A percentile compares a stretch with the other conserved stretches of the same genome.
phyloP scores from a whole-genome alignment of 2,797 vertebrate species.

The Myotis daubentonii region DNA sequence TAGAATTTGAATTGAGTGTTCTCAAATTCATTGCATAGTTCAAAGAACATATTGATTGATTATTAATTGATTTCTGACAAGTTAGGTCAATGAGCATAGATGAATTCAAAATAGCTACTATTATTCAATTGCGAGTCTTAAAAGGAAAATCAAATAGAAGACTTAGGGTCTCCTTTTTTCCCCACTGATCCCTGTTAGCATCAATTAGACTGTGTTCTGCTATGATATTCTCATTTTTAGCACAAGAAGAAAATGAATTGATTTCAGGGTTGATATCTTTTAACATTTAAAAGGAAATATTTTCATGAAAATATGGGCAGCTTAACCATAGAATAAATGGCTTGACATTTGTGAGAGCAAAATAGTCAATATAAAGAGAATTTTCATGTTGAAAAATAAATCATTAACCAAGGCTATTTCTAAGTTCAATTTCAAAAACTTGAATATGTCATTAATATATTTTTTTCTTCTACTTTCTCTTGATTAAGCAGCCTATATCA shows the following conservation, averaged over 20 bases:
- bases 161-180: neutral
- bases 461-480: conserved; percentile 63
- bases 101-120: conserved; percentile 57
- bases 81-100: conserved; percentile 60
- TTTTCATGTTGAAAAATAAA: conserved; percentile 88
- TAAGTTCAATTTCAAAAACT: conserved; percentile 82
- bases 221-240: conserved; percentile 88
- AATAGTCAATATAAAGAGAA: conserved; percentile 87
- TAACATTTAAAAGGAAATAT: conserved; percentile 88
- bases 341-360: conserved; percentile 88
- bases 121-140: conserved; percentile 55
- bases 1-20: conserved; percentile 54
- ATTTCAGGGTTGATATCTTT: conserved; percentile 87
- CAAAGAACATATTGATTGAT: conserved; percentile 67
- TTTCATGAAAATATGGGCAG: conserved; percentile 87
- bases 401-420: conserved; percentile 85
- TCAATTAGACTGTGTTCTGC: conserved; percentile 86
- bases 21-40: conserved; percentile 60
- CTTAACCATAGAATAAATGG: conserved; percentile 88
- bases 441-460: conserved; percentile 78
- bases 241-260: conserved; percentile 86
- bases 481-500: conserved; percentile 50
- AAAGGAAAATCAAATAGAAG: conserved; percentile 68
- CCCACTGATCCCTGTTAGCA: conserved; percentile 82
- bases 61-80: conserved; percentile 68